These are phyloP conservation scores for Poeciliopsis turneri DNA, from an alignment of 2,797 vertebrate species.

Conservation along the genomic window DNA sequence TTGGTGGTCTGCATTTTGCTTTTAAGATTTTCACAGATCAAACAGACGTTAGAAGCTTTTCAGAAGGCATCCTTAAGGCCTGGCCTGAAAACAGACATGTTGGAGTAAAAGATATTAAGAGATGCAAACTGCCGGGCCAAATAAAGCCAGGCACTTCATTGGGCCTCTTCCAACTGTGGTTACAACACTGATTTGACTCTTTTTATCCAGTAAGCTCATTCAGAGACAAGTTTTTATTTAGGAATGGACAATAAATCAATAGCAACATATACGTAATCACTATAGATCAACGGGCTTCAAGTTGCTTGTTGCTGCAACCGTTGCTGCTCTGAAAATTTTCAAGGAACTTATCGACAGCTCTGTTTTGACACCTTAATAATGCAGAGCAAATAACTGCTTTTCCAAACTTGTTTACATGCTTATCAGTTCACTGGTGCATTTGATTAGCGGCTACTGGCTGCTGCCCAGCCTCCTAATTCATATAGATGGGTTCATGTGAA, in stretches of 20 bases:
- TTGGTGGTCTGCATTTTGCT: conserved; percentile 20
- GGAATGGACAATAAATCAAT: too few relatives aligned
- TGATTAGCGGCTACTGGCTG: conserved; percentile 3
- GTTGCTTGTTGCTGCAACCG: background rate
- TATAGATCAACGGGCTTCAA: background rate
- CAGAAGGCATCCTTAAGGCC: background rate
- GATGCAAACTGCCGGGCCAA: background rate
- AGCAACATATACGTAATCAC: too few relatives aligned
- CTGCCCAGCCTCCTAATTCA: background rate
- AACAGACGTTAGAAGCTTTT: background rate
- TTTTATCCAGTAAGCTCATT: background rate
- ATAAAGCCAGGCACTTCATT: background rate
- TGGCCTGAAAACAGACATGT: background rate
- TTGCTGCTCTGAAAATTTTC: background rate
- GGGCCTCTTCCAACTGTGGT: background rate
- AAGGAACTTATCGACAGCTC: background rate
- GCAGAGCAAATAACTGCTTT: background rate
- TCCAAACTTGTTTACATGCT: background rate
- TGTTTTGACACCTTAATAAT: background rate
- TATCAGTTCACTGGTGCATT: background rate
- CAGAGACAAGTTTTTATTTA: background rate
- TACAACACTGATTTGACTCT: background rate
- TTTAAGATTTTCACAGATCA: conserved; percentile 18
- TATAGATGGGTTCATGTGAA: background rate
- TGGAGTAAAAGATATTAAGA: background rate